A percentile compares a stretch with the other conserved stretches of the same genome.
Conservation (phyloP, 2,797 vertebrate genomes). For the Sebastes melanostomus region DNA sequence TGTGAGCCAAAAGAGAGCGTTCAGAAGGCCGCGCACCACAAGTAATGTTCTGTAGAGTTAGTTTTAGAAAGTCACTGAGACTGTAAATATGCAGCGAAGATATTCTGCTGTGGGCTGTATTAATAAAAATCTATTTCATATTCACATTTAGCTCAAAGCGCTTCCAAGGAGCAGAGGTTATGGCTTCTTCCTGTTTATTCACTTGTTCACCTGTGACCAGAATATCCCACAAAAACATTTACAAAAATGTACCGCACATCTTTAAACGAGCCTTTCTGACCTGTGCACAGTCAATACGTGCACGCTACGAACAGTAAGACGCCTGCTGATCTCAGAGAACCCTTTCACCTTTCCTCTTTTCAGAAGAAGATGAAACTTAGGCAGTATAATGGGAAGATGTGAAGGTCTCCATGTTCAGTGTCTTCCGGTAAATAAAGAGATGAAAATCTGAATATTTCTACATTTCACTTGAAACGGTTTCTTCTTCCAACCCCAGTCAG, state of each 20-base stretch:
- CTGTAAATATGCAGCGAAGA: neutral
- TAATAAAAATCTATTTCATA: neutral
- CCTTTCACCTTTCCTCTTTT: neutral
- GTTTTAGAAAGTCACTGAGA: neutral
- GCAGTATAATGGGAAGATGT: neutral
- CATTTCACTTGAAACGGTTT: no score
- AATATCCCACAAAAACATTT: neutral
- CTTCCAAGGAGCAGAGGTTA: neutral
- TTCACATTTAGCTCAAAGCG: neutral
- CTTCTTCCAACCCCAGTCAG: neutral
- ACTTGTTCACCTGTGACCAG: neutral
- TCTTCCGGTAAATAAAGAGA: no score
- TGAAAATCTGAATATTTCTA: no score
- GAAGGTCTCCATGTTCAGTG: no score
- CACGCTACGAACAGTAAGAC: neutral
- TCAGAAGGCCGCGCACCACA: neutral
- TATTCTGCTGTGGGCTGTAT: neutral
- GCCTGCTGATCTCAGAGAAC: neutral
- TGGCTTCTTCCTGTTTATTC: no score
- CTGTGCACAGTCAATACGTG: neutral
- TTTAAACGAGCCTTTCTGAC: neutral
- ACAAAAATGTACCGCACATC: neutral
- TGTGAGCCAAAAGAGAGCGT: neutral
- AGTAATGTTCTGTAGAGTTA: neutral
- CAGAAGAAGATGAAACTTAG: neutral